These are phyloP conservation scores for Muraenolepis orangiensis DNA, from an alignment of 2,797 vertebrate species.

Conservation along the genomic window DNA sequence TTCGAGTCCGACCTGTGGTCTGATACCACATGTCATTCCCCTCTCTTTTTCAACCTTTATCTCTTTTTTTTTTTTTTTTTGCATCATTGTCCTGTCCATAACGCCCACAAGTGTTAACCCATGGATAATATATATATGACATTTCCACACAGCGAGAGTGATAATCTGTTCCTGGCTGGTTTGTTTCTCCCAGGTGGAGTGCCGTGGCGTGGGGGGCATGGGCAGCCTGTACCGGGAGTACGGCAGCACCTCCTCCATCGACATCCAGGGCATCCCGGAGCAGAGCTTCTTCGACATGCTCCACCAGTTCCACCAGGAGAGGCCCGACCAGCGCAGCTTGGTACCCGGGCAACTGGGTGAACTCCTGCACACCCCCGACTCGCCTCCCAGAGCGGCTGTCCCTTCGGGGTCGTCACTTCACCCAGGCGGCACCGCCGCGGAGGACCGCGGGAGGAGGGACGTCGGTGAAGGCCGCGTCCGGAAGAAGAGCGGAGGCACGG, in stretches of 20 bases:
- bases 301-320: conserved; percentile 81
- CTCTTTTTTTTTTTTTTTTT: no score
- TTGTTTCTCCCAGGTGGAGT: conserved; percentile 56
- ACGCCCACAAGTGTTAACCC: no score
- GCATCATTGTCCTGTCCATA: no score
- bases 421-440: conserved; percentile 42
- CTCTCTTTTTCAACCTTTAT: no score
- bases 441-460: conserved; percentile 60
- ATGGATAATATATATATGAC: no score
- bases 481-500: conserved; percentile 76
- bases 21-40: no score
- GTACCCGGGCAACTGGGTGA: conserved; percentile 64
- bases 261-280: conserved; percentile 86
- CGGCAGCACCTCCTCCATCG: conserved; percentile 93
- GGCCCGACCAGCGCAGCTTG: conserved; percentile 67
- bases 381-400: conserved; percentile 28
- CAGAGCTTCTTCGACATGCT: conserved; percentile 92
- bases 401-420: conserved; percentile 51
- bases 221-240: conserved; percentile 84
- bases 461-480: conserved; percentile 71
- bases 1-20: no score
- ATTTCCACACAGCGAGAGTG: no score
- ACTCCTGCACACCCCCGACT: conserved; percentile 64
- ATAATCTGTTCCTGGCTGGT: neutral
- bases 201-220: conserved; percentile 55